Conservation (phyloP, 2,888 invertebrate species). For the Scaptomyza parva region DNA sequence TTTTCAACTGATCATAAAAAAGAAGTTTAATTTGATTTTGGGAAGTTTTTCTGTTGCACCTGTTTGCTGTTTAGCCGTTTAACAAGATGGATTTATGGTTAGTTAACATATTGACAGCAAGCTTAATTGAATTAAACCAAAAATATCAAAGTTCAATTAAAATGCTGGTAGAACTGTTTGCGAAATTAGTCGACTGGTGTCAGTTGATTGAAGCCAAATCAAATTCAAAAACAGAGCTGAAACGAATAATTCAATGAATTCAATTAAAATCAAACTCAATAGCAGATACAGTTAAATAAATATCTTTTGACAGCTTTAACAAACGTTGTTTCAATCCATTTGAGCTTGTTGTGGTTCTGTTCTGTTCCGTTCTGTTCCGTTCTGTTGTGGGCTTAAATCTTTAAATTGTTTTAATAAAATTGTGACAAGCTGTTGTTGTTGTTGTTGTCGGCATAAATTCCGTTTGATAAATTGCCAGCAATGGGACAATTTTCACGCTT, state of each 20-base stretch:
- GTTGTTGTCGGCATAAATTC: slow-evolving; percentile 8
- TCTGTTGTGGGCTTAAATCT: neutral
- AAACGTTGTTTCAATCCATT: neutral
- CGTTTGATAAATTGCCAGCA: slow-evolving; percentile 33
- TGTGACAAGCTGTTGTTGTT: slow-evolving; percentile 4
- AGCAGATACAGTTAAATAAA: neutral
- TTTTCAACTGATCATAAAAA: no score
- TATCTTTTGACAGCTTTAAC: neutral
- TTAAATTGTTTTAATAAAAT: neutral
- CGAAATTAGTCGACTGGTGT: neutral
- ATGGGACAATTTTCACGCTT: slow-evolving; percentile 45
- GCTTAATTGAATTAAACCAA: neutral
- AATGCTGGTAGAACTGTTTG: neutral
- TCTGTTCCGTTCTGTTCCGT: no score
- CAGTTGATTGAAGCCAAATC: neutral
- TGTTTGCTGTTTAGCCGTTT: no score
- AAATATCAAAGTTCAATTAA: neutral
- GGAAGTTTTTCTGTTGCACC: no score
- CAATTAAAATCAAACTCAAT: neutral
- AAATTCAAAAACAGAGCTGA: neutral
- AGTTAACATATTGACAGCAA: neutral
- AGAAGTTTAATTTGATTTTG: no score
- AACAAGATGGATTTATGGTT: no score
- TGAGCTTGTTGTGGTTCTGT: no score
- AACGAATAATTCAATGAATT: neutral